phyloP scores from a whole-genome alignment of 1,140 invertebrate species.

The Anadara kagoshimensis region DNA sequence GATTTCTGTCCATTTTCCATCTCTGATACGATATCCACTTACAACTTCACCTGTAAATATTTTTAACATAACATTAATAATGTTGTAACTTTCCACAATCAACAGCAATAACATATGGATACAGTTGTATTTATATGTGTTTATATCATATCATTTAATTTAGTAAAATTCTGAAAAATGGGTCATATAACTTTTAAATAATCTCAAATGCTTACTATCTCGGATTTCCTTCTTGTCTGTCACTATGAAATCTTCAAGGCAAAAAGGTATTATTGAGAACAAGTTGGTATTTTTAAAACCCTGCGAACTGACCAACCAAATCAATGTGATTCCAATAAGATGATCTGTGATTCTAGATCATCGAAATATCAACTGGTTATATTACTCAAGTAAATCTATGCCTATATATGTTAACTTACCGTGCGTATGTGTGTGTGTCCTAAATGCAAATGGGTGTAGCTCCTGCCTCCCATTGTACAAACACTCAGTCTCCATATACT shows the following conservation, averaged over 20 bases:
- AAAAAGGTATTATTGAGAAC: no score
- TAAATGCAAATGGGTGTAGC: conserved; percentile 71
- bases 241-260: no score
- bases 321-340: no score
- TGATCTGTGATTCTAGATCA: no score
- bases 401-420: no score
- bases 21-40: conserved; percentile 71
- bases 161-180: neutral
- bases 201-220: neutral
- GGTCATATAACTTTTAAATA: neutral
- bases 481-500: conserved; percentile 71
- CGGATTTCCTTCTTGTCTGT: neutral
- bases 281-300: no score
- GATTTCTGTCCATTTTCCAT: conserved; percentile 70
- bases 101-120: neutral
- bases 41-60: conserved; percentile 62
- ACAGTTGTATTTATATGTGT: neutral
- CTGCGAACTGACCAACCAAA: no score
- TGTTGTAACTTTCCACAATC: neutral
- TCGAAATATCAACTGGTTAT: no score
- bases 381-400: no score
- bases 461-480: conserved; percentile 46
- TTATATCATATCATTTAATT: neutral
- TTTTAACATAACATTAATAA: neutral
- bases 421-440: conserved; percentile 71